A percentile compares a stretch with the other conserved stretches of the same genome.
These are phyloP conservation scores for Latrodectus hesperus DNA, from an alignment of 2,888 invertebrate species.

Conservation along the genomic window DNA sequence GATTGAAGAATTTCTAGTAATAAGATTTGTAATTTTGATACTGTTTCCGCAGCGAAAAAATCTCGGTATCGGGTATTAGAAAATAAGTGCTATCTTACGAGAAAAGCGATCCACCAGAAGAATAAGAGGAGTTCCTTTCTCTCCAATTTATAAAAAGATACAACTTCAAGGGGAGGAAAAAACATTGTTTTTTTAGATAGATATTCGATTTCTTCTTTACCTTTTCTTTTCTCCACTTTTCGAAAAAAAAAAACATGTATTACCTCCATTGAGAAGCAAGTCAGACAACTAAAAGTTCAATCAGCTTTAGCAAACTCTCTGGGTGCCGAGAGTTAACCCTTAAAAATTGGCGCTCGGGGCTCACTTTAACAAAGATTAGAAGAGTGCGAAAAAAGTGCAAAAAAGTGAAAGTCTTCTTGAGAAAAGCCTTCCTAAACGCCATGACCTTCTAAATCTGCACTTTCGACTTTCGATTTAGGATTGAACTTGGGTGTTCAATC, in stretches of 20 bases:
- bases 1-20: no score
- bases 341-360: conserved; percentile 65
- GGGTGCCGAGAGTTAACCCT: conserved; percentile 54
- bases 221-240: conserved; percentile 20
- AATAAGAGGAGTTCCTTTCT: conserved; percentile 1
- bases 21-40: no score
- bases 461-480: conserved; percentile 54
- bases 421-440: conserved; percentile 55
- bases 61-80: neutral
- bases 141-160: conserved; percentile 47
- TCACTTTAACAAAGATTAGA: conserved; percentile 60
- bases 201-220: conserved; percentile 19
- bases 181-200: conserved; percentile 29
- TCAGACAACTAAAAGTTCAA: conserved; percentile 61
- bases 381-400: conserved; percentile 47
- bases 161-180: conserved; percentile 22
- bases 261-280: conserved; percentile 24
- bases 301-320: conserved; percentile 48
- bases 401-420: conserved; percentile 12
- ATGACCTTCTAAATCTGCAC: conserved; percentile 56
- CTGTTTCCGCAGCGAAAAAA: neutral
- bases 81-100: neutral
- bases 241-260: neutral
- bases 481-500: conserved; percentile 40
- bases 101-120: neutral